Evolutionary conservation across 2,888 invertebrate genomes (phyloP), one percentile per base, ranked within the genome.

Genomic region (Ennomos erosarius): DNA sequence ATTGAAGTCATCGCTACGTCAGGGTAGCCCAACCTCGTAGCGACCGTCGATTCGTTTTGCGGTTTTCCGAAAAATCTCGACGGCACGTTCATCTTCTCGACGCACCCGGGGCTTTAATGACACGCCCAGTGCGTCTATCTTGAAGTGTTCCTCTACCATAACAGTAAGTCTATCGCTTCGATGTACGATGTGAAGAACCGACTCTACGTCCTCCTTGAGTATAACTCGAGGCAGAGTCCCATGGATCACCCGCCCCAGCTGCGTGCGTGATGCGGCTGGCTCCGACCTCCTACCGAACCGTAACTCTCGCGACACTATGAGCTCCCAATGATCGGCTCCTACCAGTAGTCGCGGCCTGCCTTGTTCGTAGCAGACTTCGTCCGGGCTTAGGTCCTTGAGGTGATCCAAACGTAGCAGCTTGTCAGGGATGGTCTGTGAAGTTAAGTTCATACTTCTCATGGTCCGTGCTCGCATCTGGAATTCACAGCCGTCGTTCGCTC

Each of bases 241-340:
- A 34, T 56, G 55, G 5, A 50, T 13, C 16, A 50, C 35, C 44
- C 49, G 45, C 9, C 50, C 50, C 9, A 55, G 49, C 37, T 55
- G 48, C 4, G 55, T 55, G 9, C 42, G 26, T 43, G 55, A 55
- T 10, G 55, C 55, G 8, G 43, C 43, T 12, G 55, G 40, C 13
- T 52, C 37, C 3, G 13, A 9, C 9, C 10, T 40, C 8, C 9
- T 40, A 10, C 52, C 52, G 10, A 16, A 11, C 8, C 39, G 47
- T 12, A 40, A 49, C 13, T 49, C 43, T 10, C 49, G n/a, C 1
- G 55, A 48, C 37, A 49, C 43, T 8, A 55, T 55, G 6, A 38
- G 16, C 26, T 55, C 43, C 48, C 48, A 55, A 38, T 36, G 35
- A 12, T 46, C 35, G 10, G 46, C 46, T 3, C 46, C 46, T n/a